Evolutionary conservation across 2,888 invertebrate species (phyloP), one percentile per base, ranked within the genome.

Genomic region (Stramonita haemastoma): DNA sequence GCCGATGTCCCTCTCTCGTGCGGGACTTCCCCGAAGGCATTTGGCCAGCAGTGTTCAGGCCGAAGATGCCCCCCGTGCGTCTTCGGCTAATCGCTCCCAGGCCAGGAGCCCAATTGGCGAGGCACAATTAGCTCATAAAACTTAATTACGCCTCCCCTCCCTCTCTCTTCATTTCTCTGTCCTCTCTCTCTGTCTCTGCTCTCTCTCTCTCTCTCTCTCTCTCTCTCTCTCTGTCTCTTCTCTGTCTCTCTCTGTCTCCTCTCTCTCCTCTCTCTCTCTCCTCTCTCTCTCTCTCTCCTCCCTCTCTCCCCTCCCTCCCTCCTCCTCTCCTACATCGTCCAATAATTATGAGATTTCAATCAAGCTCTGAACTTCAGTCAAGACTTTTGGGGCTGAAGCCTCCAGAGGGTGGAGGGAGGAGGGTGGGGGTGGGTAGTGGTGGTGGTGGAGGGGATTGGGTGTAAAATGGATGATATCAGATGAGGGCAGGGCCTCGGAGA

Each of bases 51-150:
- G 26, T 13, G 0, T 46, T 46, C 83, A 17, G 34, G 11, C 79
- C 66, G 26, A 11, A 8, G 56, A 8, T 66, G 34, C 19, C 66
- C 70, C 36, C 60, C n/a, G 32, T 29, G 60, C 84, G 32, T 29
- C n/a, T 0, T n/a, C n/a, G 86, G 60, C 86, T 90, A 84, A 89
- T 91, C 89, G 77, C 83, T 90, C 89, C 89, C 89, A 84, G 81
- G 81, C 73, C 87, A 86, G 60, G 79, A 56, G 36, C 46, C 60
- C 89, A 90, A 91, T 90, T 90, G 66, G 90, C 90, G 86, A 66
- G 89, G 88, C 77, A 90, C 90, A 91, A 91, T 91, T 91, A 91
- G 90, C 92, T 90, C 92, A 92, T 92, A 91, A 91, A 91, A 91
- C 91, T 91, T 91, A 92, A 92, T 92, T 92, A 92, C 91, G 87